These are phyloP conservation scores for Octopus sinensis DNA, from an alignment of 1,140 invertebrate species.

Conservation along the genomic window DNA sequence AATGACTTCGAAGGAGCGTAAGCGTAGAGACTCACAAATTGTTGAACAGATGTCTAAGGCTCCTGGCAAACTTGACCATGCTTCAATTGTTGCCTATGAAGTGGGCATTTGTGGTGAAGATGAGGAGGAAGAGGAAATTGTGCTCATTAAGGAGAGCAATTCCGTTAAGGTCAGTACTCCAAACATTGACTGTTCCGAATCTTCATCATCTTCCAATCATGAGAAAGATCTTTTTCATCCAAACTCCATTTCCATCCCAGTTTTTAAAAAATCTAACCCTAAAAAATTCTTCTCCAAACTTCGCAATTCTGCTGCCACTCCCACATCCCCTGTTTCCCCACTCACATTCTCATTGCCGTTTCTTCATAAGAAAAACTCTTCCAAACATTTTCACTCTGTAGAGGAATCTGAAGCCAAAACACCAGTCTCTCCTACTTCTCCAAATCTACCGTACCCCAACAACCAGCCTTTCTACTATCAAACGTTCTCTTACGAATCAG, in stretches of 20 bases:
- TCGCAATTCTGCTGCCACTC: constrained; percentile 25
- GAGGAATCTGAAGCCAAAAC: constrained; percentile 18
- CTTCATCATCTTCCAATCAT: constrained; percentile 6
- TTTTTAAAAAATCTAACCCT: constrained; percentile 31
- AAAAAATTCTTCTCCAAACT: constrained; percentile 33
- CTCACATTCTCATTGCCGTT: constrained; percentile 11
- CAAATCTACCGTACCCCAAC: constrained; percentile 11
- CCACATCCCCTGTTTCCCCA: constrained; percentile 17
- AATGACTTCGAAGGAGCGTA: constrained; percentile 46
- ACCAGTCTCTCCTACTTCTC: constrained; percentile 29
- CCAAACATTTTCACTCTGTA: constrained; percentile 15
- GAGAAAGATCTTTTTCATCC: background rate
- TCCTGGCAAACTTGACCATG: constrained; percentile 91
- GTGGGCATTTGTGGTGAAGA: constrained; percentile 58
- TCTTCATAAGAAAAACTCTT: constrained; percentile 13
- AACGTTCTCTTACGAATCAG: constrained; percentile 5
- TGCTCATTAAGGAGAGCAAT: constrained; percentile 8
- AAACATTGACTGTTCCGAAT: background rate
- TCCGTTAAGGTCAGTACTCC: background rate
- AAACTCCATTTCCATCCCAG: constrained; percentile 17
- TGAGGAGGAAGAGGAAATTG: constrained; percentile 33
- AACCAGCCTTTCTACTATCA: constrained; percentile 2
- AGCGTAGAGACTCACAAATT: constrained; percentile 52
- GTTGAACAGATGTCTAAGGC: constrained; percentile 60
- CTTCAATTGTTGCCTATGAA: constrained; percentile 79